These are phyloP conservation scores for Hymenopus coronatus DNA, from an alignment of 2,888 invertebrate genomes.

Conservation along the genomic window DNA sequence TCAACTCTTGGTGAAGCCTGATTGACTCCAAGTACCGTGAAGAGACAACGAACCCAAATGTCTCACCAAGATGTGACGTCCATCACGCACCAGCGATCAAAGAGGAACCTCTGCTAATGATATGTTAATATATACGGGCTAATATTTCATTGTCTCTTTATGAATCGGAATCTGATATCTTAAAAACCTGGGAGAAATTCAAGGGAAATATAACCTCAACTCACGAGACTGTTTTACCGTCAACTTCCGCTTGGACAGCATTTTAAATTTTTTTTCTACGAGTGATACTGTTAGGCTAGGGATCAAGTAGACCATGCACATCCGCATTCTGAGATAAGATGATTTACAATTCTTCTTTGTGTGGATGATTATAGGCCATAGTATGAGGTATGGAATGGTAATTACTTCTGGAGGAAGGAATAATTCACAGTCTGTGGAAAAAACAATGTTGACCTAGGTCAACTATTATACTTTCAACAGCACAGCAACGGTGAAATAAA, in stretches of 20 bases:
- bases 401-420: not conserved
- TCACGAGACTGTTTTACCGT: not conserved
- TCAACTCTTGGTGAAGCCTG: too few species aligned
- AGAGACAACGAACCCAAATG: not conserved
- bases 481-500: not conserved
- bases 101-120: not conserved
- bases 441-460: not conserved
- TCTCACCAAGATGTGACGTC: not conserved
- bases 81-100: not conserved
- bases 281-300: not conserved
- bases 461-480: not conserved
- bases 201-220: not conserved
- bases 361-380: not conserved
- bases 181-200: not conserved
- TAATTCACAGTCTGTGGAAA: not conserved
- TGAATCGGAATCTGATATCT: not conserved
- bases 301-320: not conserved
- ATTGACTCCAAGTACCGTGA: not conserved
- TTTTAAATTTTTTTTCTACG: not conserved
- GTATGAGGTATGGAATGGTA: not conserved
- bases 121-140: not conserved
- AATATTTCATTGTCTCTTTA: not conserved
- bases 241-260: not conserved
- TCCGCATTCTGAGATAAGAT: not conserved
- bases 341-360: not conserved